Percentiles rank a stretch among this genome's conserved stretches.
Conservation (phyloP, 2,797 vertebrate genomes). For the Girardinus metallicus region DNA sequence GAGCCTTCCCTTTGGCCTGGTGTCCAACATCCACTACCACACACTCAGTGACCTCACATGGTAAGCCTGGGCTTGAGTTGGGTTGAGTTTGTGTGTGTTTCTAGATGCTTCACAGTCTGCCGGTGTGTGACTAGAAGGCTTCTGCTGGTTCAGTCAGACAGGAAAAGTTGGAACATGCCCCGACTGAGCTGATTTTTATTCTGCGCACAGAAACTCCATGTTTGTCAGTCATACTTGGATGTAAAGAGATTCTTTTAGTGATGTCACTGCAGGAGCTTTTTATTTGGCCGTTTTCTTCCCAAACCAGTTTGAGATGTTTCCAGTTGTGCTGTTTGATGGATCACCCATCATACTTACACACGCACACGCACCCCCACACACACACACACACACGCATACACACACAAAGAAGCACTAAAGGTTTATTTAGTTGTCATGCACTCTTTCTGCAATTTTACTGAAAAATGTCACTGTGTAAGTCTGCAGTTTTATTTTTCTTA, state of each 20-base stretch:
- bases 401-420: neutral
- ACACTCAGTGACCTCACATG: constrained; percentile 97
- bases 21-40: constrained; percentile 97
- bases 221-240: neutral
- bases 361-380: too few species aligned
- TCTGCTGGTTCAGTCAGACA: neutral
- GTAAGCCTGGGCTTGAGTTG: constrained; percentile 66
- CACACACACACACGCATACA: too few species aligned
- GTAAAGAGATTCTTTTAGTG: neutral
- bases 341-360: too few species aligned
- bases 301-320: neutral
- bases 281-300: neutral
- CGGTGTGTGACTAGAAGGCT: neutral
- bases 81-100: neutral
- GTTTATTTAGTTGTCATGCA: neutral
- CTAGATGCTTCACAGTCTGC: neutral
- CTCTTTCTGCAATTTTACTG: neutral
- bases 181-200: neutral
- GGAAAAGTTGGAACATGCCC: neutral
- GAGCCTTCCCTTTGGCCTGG: constrained; percentile 90
- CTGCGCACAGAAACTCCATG: neutral
- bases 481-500: neutral
- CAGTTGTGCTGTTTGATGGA: neutral
- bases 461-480: neutral
- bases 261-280: neutral